Evolutionary conservation across 2,888 invertebrate species (phyloP), one percentile per base, ranked within the genome.

Genomic region (Tinea trinotella): DNA sequence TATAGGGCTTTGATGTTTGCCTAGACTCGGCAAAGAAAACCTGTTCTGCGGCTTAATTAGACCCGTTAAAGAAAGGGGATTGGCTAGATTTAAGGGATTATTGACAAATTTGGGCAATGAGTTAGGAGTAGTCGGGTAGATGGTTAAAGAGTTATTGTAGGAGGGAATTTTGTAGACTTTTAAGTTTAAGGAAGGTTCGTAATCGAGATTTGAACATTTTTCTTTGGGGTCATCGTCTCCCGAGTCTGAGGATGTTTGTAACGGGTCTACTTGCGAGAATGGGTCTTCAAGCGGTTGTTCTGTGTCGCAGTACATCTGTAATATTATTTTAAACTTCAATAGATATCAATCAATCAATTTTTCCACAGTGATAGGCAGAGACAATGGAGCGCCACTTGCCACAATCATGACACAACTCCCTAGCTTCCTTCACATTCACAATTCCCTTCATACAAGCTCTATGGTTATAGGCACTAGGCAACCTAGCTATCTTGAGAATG

Each of bases 281-380:
- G n/a, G n/a, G n/a, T n/a, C 73, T 0, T 60, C 59, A 1, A 80
- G 70, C 0, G 62, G 60, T 0, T 71, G 61, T 20, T 85, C 80
- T 1, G 71, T 72, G 56, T 83, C 84, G 57, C 84, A 85, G 58
- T 83, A 83, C 85, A 85, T 85, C 85, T 85, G 77, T 1, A 67
- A 65, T 56, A n/a, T 46, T 17, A 57, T 52, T n/a, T n/a, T n/a
- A n/a, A n/a, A n/a, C n/a, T n/a, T n/a, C n/a, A n/a, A n/a, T n/a
- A n/a, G n/a, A n/a, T n/a, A n/a, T n/a, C n/a, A n/a, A n/a, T n/a
- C n/a, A n/a, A n/a, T n/a, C n/a, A n/a, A n/a, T n/a, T n/a, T n/a
- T n/a, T n/a, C n/a, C n/a, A n/a, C n/a, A n/a, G n/a, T n/a, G n/a
- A n/a, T n/a, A n/a, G n/a, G n/a, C n/a, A n/a, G n/a, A n/a, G n/a